Conservation (phyloP, 2,888 invertebrate species). For the Trichopria drosophilae region DNA sequence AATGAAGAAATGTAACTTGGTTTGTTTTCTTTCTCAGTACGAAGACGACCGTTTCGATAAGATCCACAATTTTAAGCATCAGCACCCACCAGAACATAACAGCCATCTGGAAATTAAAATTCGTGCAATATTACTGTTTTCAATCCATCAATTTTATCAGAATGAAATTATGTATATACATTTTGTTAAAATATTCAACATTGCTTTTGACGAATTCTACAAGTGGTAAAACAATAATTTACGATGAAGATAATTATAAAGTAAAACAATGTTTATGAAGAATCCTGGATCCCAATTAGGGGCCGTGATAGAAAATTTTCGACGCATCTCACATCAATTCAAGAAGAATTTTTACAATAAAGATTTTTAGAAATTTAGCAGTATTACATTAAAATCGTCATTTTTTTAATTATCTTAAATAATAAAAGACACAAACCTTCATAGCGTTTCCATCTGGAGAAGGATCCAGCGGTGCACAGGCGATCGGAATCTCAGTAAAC, state of each 20-base stretch:
- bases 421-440: slow-evolving; percentile 16
- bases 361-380: too few relatives aligned
- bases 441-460: slow-evolving; percentile 61
- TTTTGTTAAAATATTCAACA: neutral
- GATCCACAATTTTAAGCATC: slow-evolving; percentile 66
- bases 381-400: neutral
- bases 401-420: slow-evolving; percentile 43
- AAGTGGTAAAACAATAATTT: too few relatives aligned
- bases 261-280: too few relatives aligned
- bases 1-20: slow-evolving; percentile 70
- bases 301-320: too few relatives aligned
- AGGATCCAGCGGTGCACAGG: slow-evolving; percentile 72
- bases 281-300: too few relatives aligned
- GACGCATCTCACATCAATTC: too few relatives aligned
- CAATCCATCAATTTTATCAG: too few relatives aligned
- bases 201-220: neutral
- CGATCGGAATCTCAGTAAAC: slow-evolving; percentile 63
- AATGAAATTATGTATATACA: too few relatives aligned
- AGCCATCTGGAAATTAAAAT: slow-evolving; percentile 37
- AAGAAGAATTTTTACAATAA: too few relatives aligned
- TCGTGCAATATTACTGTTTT: neutral
- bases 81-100: slow-evolving; percentile 64
- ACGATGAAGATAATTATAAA: too few relatives aligned
- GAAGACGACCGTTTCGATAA: slow-evolving; percentile 70
- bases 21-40: slow-evolving; percentile 68